Base-by-base conservation (phyloP, 2,113 vertebrate genomes). In the Microtus montanus region DNA sequence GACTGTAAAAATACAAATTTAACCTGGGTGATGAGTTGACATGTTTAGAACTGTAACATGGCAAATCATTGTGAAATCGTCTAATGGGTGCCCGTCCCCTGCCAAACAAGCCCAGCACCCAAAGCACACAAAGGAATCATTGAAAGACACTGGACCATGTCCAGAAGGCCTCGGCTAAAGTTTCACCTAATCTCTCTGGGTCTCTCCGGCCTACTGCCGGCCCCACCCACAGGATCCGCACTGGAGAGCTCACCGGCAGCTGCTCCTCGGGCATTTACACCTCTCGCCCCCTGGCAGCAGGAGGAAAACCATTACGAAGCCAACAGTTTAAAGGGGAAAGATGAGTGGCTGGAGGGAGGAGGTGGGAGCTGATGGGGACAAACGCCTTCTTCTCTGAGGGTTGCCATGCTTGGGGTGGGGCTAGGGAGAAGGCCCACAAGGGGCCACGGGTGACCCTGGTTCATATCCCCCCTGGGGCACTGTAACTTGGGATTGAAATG, bases 51-150 rank as follows among this genome's bases (percentile, higher is more conserved):
- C 96, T 78, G 95, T 95, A 97, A 97, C 98, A 98, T 83, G 97
- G 98, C 91, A 97, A 97, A 96, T 95, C 73, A 26, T 98, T 98
- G 98, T 96, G 98, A 98, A 98, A 98, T 97, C 98, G 83, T 96
- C 97, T 96, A 90, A 74, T 97, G 97, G 96, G 83, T 90, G 95
- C 94, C 94, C 97, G 95, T 92, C 74, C 96, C 97, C 97, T 95
- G 96, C 98, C 98, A 98, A 98, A 97, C 97, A 96, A 98, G 95
- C 97, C 89, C 89, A 96, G 97, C 96, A 97, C 91, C 86, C 54
- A 90, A 98, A 97, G 97, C 96, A 97, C 98, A 98, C 97, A 98
- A 98, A 98, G 98, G 97, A 98, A 98, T 98, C 97, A 98, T 98
- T 98, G 98, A 98, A 98, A 97, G 98, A 96, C 92, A 68, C 92